Base-by-base conservation (phyloP, 1,140 invertebrate genomes). In the Bilobella aurantiaca region DNA sequence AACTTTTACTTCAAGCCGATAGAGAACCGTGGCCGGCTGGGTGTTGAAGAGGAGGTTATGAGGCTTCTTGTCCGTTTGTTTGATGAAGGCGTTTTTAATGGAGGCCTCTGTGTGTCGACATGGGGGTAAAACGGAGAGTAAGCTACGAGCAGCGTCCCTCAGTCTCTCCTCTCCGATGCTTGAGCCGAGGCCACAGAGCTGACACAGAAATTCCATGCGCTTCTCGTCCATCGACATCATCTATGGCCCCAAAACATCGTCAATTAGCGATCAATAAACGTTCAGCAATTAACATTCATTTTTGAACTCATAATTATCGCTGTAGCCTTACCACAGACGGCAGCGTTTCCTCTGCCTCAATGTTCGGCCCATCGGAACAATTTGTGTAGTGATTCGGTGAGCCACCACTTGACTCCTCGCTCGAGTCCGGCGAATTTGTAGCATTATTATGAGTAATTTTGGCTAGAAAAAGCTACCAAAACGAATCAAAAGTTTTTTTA, bases 51-150 rank as follows among this genome's bases (percentile, higher is more conserved):
- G 37, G 30, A 69, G 37, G 42, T 61, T 66, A 46, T 68, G 69
- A 34, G 70, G 64, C 62, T 69, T 70, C 46, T 69, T 69, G 31
- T 67, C 65, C 16, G 53, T 64, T n/a, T 32, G 68, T 29, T 37
- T 62, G 14, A 73, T 65, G 74, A 79, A 81, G 53, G 80, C 75
- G 61, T 79, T 79, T 65, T 84, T 81, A 53, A 91, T 78, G 75
- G 83, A 82, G 66, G 84, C 80, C 46, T 87, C 83, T 3, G 87
- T 90, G 49, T 83, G 78, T n/a, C 79, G 82, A 81, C 95, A 92
- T 66, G 90, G 86, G 53, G 94, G 93, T 77, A 96, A 87, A 46
- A 96, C 79, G 77, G 92, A 88, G n/a, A 96, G 81, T 27, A 97
- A 79, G 63, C 86, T 82, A 73, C 93, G 84, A 2, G 90, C 91